Conservation (phyloP, 2,797 vertebrate genomes). For the Merluccius polli region DNA sequence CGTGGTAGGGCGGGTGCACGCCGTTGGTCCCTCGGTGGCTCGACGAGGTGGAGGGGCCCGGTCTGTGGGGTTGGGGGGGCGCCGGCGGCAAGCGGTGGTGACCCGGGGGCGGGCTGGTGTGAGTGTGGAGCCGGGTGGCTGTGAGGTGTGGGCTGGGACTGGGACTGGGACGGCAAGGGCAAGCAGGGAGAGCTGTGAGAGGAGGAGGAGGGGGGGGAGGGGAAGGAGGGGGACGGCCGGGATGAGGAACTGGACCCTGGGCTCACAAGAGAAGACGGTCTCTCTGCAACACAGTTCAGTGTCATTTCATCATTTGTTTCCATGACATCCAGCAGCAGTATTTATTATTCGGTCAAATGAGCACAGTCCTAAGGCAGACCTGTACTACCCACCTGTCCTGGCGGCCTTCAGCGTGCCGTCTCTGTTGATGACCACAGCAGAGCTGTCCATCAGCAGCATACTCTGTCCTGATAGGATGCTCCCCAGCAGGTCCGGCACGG, state of each 20-base stretch:
- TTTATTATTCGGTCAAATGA: no score
- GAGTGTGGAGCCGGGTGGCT: conserved; percentile 15
- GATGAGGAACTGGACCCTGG: conserved; percentile 36
- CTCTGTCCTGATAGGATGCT: conserved; percentile 93
- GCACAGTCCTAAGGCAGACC: neutral
- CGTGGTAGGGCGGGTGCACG: conserved; percentile 20
- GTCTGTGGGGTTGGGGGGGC: conserved; percentile 41
- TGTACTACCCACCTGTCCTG: conserved; percentile 74
- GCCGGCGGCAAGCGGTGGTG: conserved; percentile 47
- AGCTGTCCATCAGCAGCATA: conserved; percentile 90
- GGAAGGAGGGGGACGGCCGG: conserved; percentile 8
- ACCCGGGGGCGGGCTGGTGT: conserved; percentile 31
- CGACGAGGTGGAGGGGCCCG: conserved; percentile 9
- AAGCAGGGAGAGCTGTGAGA: conserved; percentile 39
- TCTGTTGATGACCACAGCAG: conserved; percentile 88
- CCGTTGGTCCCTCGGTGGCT: conserved; percentile 30
- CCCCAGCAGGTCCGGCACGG: conserved; percentile 90
- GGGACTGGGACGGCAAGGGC: conserved; percentile 24
- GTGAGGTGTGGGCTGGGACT: conserved; percentile 26
- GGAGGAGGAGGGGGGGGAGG: conserved; percentile 26
- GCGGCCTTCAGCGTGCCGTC: conserved; percentile 88
- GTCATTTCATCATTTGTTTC: no score
- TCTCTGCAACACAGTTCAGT: conserved; percentile 66
- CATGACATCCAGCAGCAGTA: no score
- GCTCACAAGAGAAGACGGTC: conserved; percentile 36